A percentile compares a stretch with the other conserved stretches of the same genome.
Conservation (phyloP, 2,797 vertebrate species). For the Momotus momota region DNA sequence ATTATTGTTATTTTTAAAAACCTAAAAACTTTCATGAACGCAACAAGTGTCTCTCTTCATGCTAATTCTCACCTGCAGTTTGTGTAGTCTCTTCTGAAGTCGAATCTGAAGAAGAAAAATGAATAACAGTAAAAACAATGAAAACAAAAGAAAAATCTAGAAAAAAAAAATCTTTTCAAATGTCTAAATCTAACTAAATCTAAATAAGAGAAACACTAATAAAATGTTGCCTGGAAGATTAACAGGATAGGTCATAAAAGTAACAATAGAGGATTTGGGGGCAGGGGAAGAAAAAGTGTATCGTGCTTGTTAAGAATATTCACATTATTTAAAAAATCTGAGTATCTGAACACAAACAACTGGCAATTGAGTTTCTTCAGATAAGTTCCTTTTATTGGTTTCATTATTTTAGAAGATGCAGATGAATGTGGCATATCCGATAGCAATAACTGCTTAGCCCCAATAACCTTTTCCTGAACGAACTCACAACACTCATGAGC, state of each 20-base stretch:
- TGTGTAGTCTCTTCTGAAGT: conserved; percentile 42
- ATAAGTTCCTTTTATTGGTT: background rate
- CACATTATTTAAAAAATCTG: background rate
- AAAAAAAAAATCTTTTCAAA: background rate
- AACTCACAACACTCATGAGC: background rate
- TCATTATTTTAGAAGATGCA: background rate
- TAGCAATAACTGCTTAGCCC: background rate
- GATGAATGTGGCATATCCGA: background rate
- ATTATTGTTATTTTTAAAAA: background rate
- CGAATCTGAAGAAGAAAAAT: conserved; percentile 37
- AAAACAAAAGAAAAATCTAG: background rate
- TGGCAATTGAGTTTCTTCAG: background rate
- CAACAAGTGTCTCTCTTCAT: background rate
- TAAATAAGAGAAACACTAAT: conserved; percentile 32
- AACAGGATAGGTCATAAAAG: conserved; percentile 51
- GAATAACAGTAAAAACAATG: background rate
- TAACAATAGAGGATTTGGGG: conserved; percentile 21
- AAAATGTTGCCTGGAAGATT: conserved; percentile 67
- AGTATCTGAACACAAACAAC: background rate
- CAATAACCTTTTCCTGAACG: background rate
- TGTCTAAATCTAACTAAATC: conserved; percentile 6
- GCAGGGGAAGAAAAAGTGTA: no score
- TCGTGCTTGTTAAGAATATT: background rate
- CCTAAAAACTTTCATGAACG: background rate
- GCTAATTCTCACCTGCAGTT: conserved; percentile 48